Base-by-base conservation (phyloP, 1,140 invertebrate species). In the Neuroterus valhalla region DNA sequence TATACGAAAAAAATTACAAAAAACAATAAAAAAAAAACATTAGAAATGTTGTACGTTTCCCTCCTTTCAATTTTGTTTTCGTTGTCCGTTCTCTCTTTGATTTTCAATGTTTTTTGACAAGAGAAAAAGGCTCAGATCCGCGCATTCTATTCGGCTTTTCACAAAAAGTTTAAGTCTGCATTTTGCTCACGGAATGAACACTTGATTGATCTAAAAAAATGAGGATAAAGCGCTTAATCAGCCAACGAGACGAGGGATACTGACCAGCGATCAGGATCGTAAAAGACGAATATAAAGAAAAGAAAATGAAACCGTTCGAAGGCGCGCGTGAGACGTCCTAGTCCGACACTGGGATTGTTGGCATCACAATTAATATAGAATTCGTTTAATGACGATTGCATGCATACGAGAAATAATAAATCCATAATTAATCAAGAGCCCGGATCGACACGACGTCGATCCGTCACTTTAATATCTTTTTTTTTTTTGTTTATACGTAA, bases 401-500 rank as follows among this genome's bases (percentile, higher is more conserved):
- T 82, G 83, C 81, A 83, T 78, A 76, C 45, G 78, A 67, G 70
- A 81, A 84, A 82, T 78, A 81, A 79, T 74, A 44, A 77, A 75
- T 75, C 73, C 71, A 81, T 76, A 79, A 77, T 81, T 78, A 81
- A 68, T 76, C 73, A 71, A 80, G 72, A 79, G 70, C 75, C 52
- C 78, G 72, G 38, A 71, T 80, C 78, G 84, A 84, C 81, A 83
- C 85, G 78, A 81, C 83, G 83, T 84, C 82, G 82, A 80, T 55
- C 73, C 79, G 67, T 15, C 71, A 81, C 77, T 78, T 23, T 78
- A 81, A 82, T 79, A 81, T 79, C 79, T 69, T 46, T 69, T 43
- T 43, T 21, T 52, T 72, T 62, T 82, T 80, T 71, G 75, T 80
- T 78, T 70, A 81, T 73, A 76, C 73, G 67, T 76, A 77, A 79